Conservation (phyloP, 2,888 invertebrate genomes). For the Tetragonisca angustula region DNA sequence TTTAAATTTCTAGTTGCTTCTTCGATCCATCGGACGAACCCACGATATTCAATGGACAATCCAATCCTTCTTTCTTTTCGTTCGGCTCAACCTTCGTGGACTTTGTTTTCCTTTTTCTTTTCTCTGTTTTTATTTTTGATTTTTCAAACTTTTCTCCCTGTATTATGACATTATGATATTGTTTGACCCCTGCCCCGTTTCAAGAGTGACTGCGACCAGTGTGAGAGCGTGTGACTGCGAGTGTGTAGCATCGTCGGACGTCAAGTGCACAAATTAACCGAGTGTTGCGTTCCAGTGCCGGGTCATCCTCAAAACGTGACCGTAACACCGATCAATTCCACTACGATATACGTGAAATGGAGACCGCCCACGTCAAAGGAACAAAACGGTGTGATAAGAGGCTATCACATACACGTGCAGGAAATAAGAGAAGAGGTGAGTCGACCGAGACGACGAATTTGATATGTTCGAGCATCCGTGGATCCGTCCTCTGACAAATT, state of each 20-base stretch:
- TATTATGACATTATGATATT: constrained; percentile 11
- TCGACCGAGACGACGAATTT: constrained; percentile 18
- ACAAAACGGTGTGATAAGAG: constrained; percentile 97
- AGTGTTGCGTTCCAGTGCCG: constrained; percentile 91
- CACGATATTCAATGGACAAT: neutral
- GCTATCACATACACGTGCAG: constrained; percentile 98
- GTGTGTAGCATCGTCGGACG: constrained; percentile 42
- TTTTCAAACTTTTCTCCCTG: constrained; percentile 44
- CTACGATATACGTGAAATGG: constrained; percentile 98
- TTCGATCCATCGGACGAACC: constrained; percentile 23
- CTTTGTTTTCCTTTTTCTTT: constrained; percentile 1
- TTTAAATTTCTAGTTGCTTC: neutral
- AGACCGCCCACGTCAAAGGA: constrained; percentile 96
- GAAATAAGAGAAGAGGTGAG: constrained; percentile 93
- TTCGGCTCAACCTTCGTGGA: neutral
- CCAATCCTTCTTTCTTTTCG: too few relatives aligned
- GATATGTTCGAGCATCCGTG: neutral
- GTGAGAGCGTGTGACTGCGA: constrained; percentile 63
- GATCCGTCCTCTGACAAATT: neutral
- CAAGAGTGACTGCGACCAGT: constrained; percentile 53
- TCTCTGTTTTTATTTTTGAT: neutral
- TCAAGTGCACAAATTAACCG: constrained; percentile 72
- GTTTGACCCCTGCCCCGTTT: constrained; percentile 26
- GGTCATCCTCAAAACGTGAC: constrained; percentile 98
- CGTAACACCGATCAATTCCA: constrained; percentile 95